Conservation (phyloP, 1,140 invertebrate genomes). For the Battus philenor region DNA sequence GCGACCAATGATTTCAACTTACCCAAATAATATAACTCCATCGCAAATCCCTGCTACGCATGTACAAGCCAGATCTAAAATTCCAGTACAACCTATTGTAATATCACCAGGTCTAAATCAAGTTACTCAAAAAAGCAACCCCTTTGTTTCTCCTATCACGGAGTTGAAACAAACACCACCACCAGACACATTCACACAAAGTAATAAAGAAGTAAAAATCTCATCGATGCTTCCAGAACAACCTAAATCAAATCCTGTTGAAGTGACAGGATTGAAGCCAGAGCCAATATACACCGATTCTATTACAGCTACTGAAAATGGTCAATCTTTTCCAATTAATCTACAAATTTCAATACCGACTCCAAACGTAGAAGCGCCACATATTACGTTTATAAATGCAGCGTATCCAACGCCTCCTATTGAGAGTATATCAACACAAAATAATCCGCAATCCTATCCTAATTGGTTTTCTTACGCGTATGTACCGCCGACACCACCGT, state of each 20-base stretch:
- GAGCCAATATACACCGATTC: slow-evolving; percentile 8
- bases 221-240: neutral
- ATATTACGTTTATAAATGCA: slow-evolving; percentile 11
- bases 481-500: slow-evolving; percentile 6
- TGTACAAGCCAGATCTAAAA: neutral
- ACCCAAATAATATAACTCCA: neutral
- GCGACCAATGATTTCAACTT: slow-evolving; percentile 3
- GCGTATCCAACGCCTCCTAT: neutral
- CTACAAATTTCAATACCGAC: slow-evolving; percentile 11
- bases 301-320: slow-evolving; percentile 3
- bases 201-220: slow-evolving; percentile 4
- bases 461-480: slow-evolving; percentile 9
- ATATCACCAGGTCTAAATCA: slow-evolving; percentile 12
- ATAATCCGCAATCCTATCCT: slow-evolving; percentile 1
- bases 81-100: slow-evolving; percentile 3
- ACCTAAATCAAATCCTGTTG: slow-evolving; percentile 1
- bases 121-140: slow-evolving; percentile 5
- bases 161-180: neutral
- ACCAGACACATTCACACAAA: neutral
- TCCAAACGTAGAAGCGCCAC: slow-evolving; percentile 8
- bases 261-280: neutral
- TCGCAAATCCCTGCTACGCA: neutral
- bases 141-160: slow-evolving; percentile 1
- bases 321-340: slow-evolving; percentile 9
- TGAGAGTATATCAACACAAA: neutral